These are phyloP conservation scores for Suncus etruscus DNA, from an alignment of 2,113 vertebrate species.

Conservation along the genomic window DNA sequence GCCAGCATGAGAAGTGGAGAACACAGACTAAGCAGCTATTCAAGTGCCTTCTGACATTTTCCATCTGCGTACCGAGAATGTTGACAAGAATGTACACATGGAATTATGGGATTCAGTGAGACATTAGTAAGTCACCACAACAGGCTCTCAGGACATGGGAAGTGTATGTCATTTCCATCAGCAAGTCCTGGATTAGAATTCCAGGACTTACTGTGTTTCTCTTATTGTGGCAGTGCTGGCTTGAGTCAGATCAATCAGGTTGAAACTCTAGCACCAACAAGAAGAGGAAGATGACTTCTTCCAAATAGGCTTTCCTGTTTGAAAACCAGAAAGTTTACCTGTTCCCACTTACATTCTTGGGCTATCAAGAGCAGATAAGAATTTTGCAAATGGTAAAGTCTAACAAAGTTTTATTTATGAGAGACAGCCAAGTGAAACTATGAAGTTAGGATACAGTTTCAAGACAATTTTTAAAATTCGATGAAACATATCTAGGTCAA, in stretches of 20 bases:
- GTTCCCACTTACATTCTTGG: neutral
- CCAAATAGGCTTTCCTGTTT: neutral
- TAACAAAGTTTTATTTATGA: neutral
- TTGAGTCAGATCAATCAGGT: neutral
- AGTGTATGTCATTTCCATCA: neutral
- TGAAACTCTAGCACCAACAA: neutral
- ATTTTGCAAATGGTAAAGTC: neutral
- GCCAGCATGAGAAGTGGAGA: neutral
- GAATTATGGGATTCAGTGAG: neutral
- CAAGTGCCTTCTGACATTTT: neutral
- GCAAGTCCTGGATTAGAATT: accelerated
- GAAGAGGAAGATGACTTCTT: neutral
- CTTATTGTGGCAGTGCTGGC: neutral
- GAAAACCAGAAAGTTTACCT: neutral
- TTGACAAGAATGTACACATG: accelerated
- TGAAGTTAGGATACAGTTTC: neutral
- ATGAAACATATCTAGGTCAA: neutral
- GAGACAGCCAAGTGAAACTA: neutral
- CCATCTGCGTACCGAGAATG: neutral
- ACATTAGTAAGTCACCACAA: neutral
- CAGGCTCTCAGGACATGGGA: neutral
- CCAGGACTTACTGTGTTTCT: too few relatives aligned
- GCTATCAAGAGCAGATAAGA: neutral
- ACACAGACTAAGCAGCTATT: neutral
- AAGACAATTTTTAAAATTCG: neutral